Percentiles rank a stretch among this genome's conserved stretches.
Evolutionary conservation across 2,797 vertebrate species (phyloP).

Genomic region (Paramormyrops hopkinsi): DNA sequence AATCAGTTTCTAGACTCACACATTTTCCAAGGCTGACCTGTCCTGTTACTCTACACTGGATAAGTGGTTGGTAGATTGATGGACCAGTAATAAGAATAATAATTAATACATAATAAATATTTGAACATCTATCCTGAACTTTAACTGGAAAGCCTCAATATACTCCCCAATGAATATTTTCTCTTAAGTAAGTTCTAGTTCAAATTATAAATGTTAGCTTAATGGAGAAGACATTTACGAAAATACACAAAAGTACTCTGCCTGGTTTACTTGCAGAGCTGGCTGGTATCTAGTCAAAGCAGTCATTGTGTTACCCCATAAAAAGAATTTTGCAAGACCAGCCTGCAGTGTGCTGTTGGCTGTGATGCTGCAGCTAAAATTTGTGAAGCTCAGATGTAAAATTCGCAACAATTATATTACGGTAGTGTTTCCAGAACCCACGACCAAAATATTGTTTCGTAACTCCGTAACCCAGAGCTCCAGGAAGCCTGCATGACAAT

Average conservation of each 20-base stretch:
- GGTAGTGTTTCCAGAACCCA: constrained; percentile 36
- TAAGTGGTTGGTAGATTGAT: not conserved
- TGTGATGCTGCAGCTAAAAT: constrained; percentile 31
- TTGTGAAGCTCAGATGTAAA: constrained; percentile 42
- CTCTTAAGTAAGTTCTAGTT: not conserved
- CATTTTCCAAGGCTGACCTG: not conserved
- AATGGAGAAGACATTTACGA: not conserved
- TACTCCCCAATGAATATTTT: not conserved
- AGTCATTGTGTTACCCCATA: constrained; percentile 32
- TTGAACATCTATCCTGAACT: not conserved
- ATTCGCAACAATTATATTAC: constrained; percentile 29
- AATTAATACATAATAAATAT: not conserved
- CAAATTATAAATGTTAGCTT: not conserved
- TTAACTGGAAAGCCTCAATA: not conserved
- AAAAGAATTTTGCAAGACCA: constrained; percentile 11
- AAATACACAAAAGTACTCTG: not conserved
- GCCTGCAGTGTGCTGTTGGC: constrained; percentile 45
- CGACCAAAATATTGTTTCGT: constrained; percentile 45
- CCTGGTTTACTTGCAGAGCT: not conserved
- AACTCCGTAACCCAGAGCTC: constrained; percentile 44
- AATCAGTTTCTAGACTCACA: not conserved
- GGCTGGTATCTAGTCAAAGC: constrained; percentile 34
- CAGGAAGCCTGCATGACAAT: constrained; percentile 21
- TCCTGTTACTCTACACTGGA: not conserved
- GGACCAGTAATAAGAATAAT: not conserved